A percentile compares a stretch with the other conserved stretches of the same genome.
These are phyloP conservation scores for Anthrax anthrax DNA, from an alignment of 2,888 invertebrate genomes.

Conservation along the genomic window DNA sequence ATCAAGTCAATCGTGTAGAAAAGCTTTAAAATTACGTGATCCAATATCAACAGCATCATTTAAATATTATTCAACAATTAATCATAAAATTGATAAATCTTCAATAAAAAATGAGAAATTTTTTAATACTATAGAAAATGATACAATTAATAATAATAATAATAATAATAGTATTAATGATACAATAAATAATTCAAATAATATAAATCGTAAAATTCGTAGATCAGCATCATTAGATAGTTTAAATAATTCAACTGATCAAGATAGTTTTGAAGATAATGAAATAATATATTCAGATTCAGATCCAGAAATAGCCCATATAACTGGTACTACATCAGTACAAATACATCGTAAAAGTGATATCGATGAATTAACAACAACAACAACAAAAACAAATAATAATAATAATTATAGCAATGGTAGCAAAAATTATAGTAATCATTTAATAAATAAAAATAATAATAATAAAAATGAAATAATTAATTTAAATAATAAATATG, in stretches of 20 bases:
- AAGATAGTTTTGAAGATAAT: constrained; percentile 46
- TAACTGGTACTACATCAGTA: constrained; percentile 30
- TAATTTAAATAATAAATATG: no score
- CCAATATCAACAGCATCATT: constrained; percentile 33
- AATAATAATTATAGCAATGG: no score
- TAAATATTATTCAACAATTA: constrained; percentile 28
- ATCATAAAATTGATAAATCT: background rate
- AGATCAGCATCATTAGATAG: constrained; percentile 48
- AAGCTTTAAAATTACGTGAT: constrained; percentile 13
- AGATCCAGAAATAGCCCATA: constrained; percentile 46
- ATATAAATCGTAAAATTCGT: constrained; percentile 6
- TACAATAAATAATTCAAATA: background rate
- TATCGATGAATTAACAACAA: background rate
- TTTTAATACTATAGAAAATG: constrained; percentile 12
- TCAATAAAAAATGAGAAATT: constrained; percentile 12
- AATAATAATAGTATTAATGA: constrained; percentile 7
- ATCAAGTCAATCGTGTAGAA: constrained; percentile 9
- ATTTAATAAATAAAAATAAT: no score
- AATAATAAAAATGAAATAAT: no score
- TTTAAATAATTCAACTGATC: constrained; percentile 53
- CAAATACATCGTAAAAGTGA: constrained; percentile 22
- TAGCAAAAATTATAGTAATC: no score
- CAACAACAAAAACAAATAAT: no score
- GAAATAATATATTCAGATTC: constrained; percentile 45
- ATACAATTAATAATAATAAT: constrained; percentile 8